Base-by-base conservation (phyloP, 2,113 vertebrate species). In the Pyxicephalus adspersus region DNA sequence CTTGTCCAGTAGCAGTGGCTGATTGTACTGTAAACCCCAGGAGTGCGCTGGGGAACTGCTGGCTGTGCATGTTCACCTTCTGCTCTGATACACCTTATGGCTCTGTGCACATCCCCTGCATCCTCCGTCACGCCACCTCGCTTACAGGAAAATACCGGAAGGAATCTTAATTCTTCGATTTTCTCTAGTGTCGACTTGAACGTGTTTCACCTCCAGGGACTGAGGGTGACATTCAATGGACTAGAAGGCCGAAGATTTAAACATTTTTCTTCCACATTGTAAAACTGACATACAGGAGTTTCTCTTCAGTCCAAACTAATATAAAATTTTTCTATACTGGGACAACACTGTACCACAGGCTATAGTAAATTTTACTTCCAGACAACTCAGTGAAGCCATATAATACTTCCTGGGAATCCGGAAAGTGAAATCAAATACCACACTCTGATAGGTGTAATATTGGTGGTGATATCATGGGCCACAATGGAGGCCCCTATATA, bases 1-100 rank as follows among this genome's bases (percentile, higher is more conserved):
- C 29, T 72, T 45, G 28, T 80, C 38, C 55, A 15, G 67, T 72
- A 31, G 54, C 61, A 57, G 4, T 28, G 5, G 17, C 55, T 58
- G 19, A 25, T 38, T 63, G 11, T 51, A 57, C 55, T 63, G 31
- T 74, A 74, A 72, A 74, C 19, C 19, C 26, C 25, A 81, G 20
- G 64, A 51, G 58, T 23, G 58, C 79, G 65, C 60, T 81, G 73
- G 74, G 79, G 13, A 81, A 57, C 28, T 38, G 68, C 51, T 54
- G 5, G 58, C 45, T 26, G 50, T 23, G 51, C 79, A 65, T 28
- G 70, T 65, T 54, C 60, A 16, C 58, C 72, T 74, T 74, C 79
- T 74, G 68, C 79, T 22, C 58, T 34, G 51, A 64, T 74, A 60
- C 68, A 52, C 60, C 70, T 81, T 58, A 73, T 34, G 67, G 34